Conservation (phyloP, 2,888 invertebrate species). For the Oscheius sp. region DNA sequence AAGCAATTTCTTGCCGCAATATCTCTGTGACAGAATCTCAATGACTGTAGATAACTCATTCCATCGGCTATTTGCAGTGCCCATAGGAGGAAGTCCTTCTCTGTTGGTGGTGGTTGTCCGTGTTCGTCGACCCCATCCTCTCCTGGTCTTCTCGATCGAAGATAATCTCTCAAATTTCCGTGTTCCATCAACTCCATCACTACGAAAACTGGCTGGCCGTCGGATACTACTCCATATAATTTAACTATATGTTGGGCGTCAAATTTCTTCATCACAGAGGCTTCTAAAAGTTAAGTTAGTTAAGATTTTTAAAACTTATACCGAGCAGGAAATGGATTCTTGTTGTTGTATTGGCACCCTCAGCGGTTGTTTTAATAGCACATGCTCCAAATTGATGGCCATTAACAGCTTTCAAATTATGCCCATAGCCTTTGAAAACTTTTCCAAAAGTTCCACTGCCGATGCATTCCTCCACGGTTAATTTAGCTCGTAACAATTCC, state of each 20-base stretch:
- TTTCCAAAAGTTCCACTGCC: slow-evolving; percentile 88
- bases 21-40: slow-evolving; percentile 93
- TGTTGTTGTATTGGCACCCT: slow-evolving; percentile 53
- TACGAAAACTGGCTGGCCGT: slow-evolving; percentile 89
- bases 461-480: slow-evolving; percentile 79
- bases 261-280: slow-evolving; percentile 68
- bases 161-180: slow-evolving; percentile 67
- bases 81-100: slow-evolving; percentile 72
- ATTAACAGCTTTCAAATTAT: slow-evolving; percentile 73
- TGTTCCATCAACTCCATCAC: slow-evolving; percentile 97
- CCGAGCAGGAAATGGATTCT: slow-evolving; percentile 67
- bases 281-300: too few species aligned
- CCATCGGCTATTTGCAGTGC: slow-evolving; percentile 89
- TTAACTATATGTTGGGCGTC: slow-evolving; percentile 76
- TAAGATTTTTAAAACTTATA: too few species aligned
- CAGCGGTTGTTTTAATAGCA: slow-evolving; percentile 68
- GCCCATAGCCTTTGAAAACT: slow-evolving; percentile 62
- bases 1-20: slow-evolving; percentile 91
- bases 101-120: slow-evolving; percentile 71
- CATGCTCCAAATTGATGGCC: slow-evolving; percentile 66
- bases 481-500: slow-evolving; percentile 80
- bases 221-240: slow-evolving; percentile 91
- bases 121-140: slow-evolving; percentile 58
- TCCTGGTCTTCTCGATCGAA: slow-evolving; percentile 67
- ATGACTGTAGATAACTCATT: slow-evolving; percentile 90